A percentile compares a stretch with the other conserved stretches of the same genome.
Evolutionary conservation across 2,888 invertebrate species (phyloP).

Genomic region (Parnassius glacialis): DNA sequence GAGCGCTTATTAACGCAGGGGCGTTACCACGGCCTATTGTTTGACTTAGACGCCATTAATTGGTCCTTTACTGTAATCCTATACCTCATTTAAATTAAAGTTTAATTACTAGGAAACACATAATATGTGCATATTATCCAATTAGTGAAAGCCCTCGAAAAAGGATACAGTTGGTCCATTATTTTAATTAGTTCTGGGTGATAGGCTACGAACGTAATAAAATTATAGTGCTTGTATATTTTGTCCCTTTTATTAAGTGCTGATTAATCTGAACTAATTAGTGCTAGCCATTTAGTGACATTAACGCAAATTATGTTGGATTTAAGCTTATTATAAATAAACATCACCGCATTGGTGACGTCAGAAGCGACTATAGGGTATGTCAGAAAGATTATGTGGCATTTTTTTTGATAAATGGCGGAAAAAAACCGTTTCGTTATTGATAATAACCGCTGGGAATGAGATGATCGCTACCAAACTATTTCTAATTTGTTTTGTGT

Average conservation of each 20-base stretch:
- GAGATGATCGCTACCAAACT: too few species aligned
- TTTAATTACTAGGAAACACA: constrained; percentile 12
- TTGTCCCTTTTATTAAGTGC: constrained; percentile 6
- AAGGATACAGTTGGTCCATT: constrained; percentile 16
- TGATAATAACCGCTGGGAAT: too few species aligned
- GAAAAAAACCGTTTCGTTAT: too few species aligned
- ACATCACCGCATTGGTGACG: too few species aligned
- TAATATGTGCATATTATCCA: constrained; percentile 7
- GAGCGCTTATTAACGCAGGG: too few species aligned
- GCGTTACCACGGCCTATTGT: not conserved
- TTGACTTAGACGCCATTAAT: not conserved
- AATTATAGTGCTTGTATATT: constrained; percentile 15
- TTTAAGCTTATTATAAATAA: too few species aligned
- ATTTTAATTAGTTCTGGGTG: constrained; percentile 20
- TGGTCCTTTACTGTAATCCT: constrained; percentile 1
- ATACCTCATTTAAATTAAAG: not conserved
- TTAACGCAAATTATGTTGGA: too few species aligned
- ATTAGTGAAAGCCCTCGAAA: constrained; percentile 18
- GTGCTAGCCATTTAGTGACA: not conserved
- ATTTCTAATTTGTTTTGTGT: too few species aligned
- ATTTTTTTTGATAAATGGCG: too few species aligned
- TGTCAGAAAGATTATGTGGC: too few species aligned
- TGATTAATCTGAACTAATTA: not conserved
- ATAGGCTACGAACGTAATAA: constrained; percentile 16
- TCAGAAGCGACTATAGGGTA: too few species aligned